These are phyloP conservation scores for Ispidina picta DNA, from an alignment of 2,797 vertebrate species.

Conservation along the genomic window DNA sequence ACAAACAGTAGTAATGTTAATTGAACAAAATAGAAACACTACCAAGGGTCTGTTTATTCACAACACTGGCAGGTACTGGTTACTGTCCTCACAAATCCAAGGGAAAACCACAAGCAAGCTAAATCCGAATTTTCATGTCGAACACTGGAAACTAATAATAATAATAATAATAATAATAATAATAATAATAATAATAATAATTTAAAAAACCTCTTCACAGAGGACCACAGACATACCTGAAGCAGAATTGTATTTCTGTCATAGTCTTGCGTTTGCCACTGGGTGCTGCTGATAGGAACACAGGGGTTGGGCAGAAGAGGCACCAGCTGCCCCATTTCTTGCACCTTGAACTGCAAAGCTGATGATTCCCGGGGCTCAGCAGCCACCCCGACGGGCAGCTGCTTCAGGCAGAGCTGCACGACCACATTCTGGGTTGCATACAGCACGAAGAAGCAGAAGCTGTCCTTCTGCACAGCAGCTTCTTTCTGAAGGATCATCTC, in stretches of 20 bases:
- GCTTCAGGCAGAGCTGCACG: slow-evolving; percentile 91
- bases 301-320: slow-evolving; percentile 94
- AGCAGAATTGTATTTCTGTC: slow-evolving; percentile 93
- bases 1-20: not conserved
- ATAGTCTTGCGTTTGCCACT: slow-evolving; percentile 96
- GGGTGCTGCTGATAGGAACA: slow-evolving; percentile 88
- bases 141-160: not conserved
- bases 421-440: slow-evolving; percentile 41
- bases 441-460: slow-evolving; percentile 86
- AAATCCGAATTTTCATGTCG: too few species aligned
- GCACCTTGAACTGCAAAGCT: slow-evolving; percentile 90
- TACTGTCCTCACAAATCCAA: not conserved
- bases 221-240: slow-evolving; percentile 79
- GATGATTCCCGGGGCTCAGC: slow-evolving; percentile 84
- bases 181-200: not conserved
- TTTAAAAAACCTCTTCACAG: not conserved
- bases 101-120: not conserved
- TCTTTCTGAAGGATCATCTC: slow-evolving; percentile 88
- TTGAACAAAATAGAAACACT: not conserved
- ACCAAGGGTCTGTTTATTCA: not conserved
- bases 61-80: not conserved
- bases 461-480: slow-evolving; percentile 80
- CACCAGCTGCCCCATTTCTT: slow-evolving; percentile 91
- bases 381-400: slow-evolving; percentile 83
- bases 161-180: not conserved